Percentiles rank a stretch among this genome's conserved stretches.
These are phyloP conservation scores for Mycteria americana DNA, from an alignment of 2,797 vertebrate species.

Conservation along the genomic window DNA sequence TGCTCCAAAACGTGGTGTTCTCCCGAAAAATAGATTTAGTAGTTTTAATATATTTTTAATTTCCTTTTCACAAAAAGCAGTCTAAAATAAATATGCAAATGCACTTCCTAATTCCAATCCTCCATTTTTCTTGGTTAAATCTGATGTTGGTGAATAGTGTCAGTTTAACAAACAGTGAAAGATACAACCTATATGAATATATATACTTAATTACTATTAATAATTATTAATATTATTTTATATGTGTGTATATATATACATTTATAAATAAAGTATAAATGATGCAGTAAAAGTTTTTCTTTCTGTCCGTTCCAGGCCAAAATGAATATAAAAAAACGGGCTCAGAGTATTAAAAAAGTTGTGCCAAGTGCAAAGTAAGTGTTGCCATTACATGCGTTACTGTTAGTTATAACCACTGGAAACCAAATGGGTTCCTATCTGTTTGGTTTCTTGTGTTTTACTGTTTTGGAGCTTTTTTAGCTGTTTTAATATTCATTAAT, in stretches of 20 bases:
- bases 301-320: constrained; percentile 3
- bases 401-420: fast-evolving
- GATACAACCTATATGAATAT: neutral
- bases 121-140: neutral
- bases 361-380: neutral
- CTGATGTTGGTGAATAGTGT: neutral
- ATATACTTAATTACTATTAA: neutral
- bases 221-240: neutral
- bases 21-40: neutral
- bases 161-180: no score
- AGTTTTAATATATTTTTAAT: neutral
- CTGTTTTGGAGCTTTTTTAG: neutral
- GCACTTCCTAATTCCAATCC: neutral
- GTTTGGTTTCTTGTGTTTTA: neutral
- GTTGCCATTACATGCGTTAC: fast-evolving
- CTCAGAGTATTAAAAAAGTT: neutral
- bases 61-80: neutral
- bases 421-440: neutral
- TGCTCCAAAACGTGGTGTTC: neutral
- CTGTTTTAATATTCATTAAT: neutral
- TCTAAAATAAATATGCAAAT: neutral
- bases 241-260: neutral
- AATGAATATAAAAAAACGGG: neutral
- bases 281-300: neutral
- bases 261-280: neutral